Evolutionary conservation across 2,888 invertebrate species (phyloP).

Genomic region (Dugesia japonica): DNA sequence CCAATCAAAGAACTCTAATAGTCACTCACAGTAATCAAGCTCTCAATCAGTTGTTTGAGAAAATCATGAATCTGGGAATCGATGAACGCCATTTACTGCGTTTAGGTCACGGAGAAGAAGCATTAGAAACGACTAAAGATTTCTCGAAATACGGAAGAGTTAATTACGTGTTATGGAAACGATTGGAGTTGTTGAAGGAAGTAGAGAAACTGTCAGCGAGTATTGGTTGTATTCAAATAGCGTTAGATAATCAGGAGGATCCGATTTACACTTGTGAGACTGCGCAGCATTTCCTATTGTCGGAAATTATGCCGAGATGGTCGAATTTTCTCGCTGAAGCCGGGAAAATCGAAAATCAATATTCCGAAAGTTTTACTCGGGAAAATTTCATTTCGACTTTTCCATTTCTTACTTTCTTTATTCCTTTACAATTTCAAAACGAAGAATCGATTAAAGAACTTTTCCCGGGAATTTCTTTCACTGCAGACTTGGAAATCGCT

Average conservation of each 20-base stretch:
- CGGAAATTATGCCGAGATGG: constrained; percentile 78
- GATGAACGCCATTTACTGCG: constrained; percentile 90
- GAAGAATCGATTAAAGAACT: neutral
- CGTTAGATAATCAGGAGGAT: neutral
- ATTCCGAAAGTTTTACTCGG: constrained; percentile 34
- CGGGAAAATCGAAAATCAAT: constrained; percentile 27
- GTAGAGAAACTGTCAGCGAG: constrained; percentile 74
- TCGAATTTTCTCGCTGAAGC: constrained; percentile 48
- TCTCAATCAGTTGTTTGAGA: constrained; percentile 92
- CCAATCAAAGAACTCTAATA: constrained; percentile 86
- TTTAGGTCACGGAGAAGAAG: constrained; percentile 95
- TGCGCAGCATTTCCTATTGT: constrained; percentile 88
- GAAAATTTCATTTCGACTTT: neutral
- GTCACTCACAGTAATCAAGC: constrained; percentile 95
- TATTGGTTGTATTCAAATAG: constrained; percentile 50
- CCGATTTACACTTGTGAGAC: constrained; percentile 78
- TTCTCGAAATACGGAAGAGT: constrained; percentile 85
- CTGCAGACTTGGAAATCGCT: constrained; percentile 71
- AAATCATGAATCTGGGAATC: constrained; percentile 88
- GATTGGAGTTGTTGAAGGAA: constrained; percentile 49
- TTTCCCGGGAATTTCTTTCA: constrained; percentile 53
- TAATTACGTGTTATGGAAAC: constrained; percentile 66
- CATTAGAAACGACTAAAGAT: constrained; percentile 92
- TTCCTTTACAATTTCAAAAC: neutral
- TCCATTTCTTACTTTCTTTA: neutral